Base-by-base conservation (phyloP, 1,140 invertebrate species). In the Drosophila seguyi region DNA sequence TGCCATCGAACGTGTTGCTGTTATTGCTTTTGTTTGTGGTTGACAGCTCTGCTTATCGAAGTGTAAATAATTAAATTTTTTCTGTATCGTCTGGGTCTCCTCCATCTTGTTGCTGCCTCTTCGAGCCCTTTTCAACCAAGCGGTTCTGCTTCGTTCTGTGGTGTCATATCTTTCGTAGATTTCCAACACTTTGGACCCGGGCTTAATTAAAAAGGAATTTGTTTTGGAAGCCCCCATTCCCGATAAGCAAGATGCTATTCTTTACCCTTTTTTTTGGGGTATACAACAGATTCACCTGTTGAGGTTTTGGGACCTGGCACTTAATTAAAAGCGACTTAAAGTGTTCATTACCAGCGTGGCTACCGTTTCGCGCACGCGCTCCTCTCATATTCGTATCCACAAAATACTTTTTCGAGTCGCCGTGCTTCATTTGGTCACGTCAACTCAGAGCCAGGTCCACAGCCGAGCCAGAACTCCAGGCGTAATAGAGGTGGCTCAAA, bases 271-370 rank as follows among this genome's bases (percentile, higher is more conserved):
- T 22, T 20, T n/a, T n/a, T 31, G 10, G 18, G 38, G 34, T 78
- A 38, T 11, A 55, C 34, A n/a, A n/a, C n/a, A 38, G 14, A 8
- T 65, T 61, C 61, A 79, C 68, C 82, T 81, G 82, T 69, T 57
- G 48, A 67, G 81, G 71, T 72, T n/a, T 72, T 36, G 41, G 56
- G 39, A 27, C 44, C 74, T 50, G 80, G 45, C 79, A 79, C 86
- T 80, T 92, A 91, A 92, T 92, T 92, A 92, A 92, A 92, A 86
- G 75, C 85, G 86, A 83, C 88, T 92, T 90, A 92, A 92, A 88
- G 87, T 77, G 84, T 92, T 92, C 75, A 90, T 92, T 92, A 91
- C 86, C 76, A 78, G 69, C 71, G 44, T 44, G 53, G 91, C 91
- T 92, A 92, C 91, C 67, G 91, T 91, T 45, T 83, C 65, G 62